Evolutionary conservation across 2,113 vertebrate species (phyloP).

Genomic region (Siniperca knerii): DNA sequence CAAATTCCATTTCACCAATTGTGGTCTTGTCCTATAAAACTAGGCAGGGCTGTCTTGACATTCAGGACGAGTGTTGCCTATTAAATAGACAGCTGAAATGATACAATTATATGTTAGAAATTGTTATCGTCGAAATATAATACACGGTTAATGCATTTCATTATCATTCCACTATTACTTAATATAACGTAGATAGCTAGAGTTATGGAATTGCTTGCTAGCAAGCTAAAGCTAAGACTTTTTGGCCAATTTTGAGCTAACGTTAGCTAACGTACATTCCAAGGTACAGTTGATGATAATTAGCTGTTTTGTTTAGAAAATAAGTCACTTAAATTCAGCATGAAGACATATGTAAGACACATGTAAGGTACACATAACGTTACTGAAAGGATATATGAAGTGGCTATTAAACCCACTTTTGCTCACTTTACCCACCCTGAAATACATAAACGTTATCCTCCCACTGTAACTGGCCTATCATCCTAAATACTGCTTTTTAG

Average conservation of each 20-base stretch:
- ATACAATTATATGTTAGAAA: neutral
- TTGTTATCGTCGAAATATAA: neutral
- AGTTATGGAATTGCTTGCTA: neutral
- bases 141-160: neutral
- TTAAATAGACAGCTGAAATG: neutral
- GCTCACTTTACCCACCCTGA: neutral
- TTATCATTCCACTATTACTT: too few relatives aligned
- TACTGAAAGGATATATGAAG: neutral
- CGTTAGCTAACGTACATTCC: neutral
- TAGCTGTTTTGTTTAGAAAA: neutral
- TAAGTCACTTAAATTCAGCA: neutral
- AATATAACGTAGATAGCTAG: neutral
- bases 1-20: constrained; percentile 51
- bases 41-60: constrained; percentile 45
- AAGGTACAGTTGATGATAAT: neutral
- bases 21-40: constrained; percentile 40
- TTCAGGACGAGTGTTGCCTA: accelerated
- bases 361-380: neutral
- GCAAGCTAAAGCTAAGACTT: neutral
- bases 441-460: neutral
- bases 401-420: neutral
- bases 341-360: neutral
- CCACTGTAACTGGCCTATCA: neutral
- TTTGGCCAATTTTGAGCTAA: neutral
- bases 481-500: neutral